phyloP scores from a whole-genome alignment of 2,113 vertebrate species.

The Jacana jacana region DNA sequence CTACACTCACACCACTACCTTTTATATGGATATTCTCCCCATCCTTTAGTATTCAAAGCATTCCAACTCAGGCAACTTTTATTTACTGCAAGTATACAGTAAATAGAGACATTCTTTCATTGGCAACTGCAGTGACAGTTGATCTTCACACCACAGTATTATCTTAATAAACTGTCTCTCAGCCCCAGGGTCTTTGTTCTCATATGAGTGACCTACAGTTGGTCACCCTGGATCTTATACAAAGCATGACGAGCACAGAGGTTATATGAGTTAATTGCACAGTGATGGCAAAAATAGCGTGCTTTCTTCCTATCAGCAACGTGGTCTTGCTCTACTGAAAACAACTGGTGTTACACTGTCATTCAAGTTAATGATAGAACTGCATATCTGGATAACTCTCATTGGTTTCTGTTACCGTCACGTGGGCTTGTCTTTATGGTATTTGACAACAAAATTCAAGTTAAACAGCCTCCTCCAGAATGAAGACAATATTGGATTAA shows the following conservation, averaged over 20 bases:
- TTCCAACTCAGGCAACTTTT: neutral
- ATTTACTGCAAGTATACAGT: neutral
- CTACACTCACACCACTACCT: neutral
- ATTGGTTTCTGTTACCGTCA: slow-evolving; percentile 7
- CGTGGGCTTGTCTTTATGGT: neutral
- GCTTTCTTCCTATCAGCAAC: slow-evolving; percentile 7
- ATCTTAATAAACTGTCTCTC: slow-evolving; percentile 52
- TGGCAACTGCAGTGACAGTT: neutral
- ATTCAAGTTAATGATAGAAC: slow-evolving; percentile 35
- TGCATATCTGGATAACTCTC: neutral
- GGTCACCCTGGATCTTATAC: slow-evolving; percentile 31
- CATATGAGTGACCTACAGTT: slow-evolving; percentile 28
- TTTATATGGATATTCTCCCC: neutral
- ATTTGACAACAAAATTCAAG: slow-evolving; percentile 19
- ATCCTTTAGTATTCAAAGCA: neutral
- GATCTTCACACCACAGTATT: slow-evolving; percentile 45
- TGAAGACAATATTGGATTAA: slow-evolving; percentile 46
- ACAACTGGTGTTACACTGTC: neutral
- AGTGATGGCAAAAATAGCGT: slow-evolving; percentile 11
- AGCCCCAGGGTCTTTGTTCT: slow-evolving; percentile 28
- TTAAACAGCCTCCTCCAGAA: slow-evolving; percentile 28
- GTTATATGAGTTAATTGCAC: slow-evolving; percentile 59
- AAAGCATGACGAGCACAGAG: slow-evolving; percentile 25
- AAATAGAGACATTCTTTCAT: neutral
- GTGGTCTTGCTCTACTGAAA: neutral